These are phyloP conservation scores for Thripadectes ignobilis DNA, from an alignment of 2,797 vertebrate genomes.

Conservation along the genomic window DNA sequence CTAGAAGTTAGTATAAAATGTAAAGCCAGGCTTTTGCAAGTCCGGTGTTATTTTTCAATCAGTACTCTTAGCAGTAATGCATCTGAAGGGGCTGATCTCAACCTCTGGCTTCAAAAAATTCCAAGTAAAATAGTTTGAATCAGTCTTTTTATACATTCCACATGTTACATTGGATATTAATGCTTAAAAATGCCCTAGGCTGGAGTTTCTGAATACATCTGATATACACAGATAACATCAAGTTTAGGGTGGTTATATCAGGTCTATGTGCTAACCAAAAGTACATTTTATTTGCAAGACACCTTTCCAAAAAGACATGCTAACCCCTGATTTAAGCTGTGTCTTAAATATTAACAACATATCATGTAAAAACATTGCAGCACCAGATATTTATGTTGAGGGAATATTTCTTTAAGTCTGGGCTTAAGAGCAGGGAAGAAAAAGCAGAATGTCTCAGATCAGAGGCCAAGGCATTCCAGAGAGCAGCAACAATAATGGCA, in stretches of 20 bases:
- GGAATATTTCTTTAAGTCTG: neutral
- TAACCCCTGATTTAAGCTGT: neutral
- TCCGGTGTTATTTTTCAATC: neutral
- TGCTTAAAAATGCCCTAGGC: neutral
- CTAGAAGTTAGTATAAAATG: neutral
- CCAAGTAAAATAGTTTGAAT: neutral
- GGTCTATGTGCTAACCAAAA: neutral
- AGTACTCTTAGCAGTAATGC: neutral
- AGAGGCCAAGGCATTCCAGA: neutral
- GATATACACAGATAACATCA: neutral
- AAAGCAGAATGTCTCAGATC: neutral
- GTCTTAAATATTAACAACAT: neutral
- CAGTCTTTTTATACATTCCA: neutral
- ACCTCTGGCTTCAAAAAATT: neutral
- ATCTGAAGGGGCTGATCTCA: neutral
- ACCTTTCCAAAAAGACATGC: neutral
- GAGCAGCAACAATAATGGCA: neutral
- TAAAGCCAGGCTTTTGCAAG: neutral
- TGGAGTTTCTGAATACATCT: neutral
- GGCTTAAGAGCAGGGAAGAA: neutral
- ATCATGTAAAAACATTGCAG: neutral
- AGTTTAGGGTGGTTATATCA: neutral
- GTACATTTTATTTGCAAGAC: neutral
- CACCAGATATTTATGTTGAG: neutral
- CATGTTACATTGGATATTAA: neutral